Base-by-base conservation (phyloP, 1,140 invertebrate species). In the Trachymyrmex cornetzi region DNA sequence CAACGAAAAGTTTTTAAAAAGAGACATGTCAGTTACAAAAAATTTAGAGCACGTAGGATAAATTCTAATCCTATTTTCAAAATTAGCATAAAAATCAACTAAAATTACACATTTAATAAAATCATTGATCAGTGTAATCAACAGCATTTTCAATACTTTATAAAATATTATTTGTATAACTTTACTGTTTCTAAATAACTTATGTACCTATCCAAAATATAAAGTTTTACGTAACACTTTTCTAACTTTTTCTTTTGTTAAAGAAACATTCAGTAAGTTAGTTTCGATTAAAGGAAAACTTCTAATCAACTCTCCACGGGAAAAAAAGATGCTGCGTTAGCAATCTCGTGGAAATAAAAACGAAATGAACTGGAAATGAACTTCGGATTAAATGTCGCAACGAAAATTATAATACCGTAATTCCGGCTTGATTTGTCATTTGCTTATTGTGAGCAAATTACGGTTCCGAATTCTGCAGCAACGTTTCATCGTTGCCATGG, bases 401-500 rank as follows among this genome's bases (percentile, higher is more conserved):
- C 55, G 67, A 61, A 75, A 50, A 84, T 75, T 74, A 84, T 84
- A 84, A 84, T 44, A 61, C n/a, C 27, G 80, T 50, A 84, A 84
- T 75, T 75, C 66, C 24, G 44, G 50, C 80, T 84, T 75, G 69
- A 84, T 75, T 84, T 84, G 69, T 84, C 67, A 84, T 84, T 74
- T 74, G 69, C 80, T 50, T 48, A 34, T 82, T 59, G 69, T 57
- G 53, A 74, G 27, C 38, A n/a, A 63, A 44, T 61, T 59, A 74
- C 67, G 27, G 24, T 30, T 30, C 74, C 67, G n/a, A 84, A 84
- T 84, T 75, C 38, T 72, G 55, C 57, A 22, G 38, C 55, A 57
- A 48, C 80, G 22, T 84, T 84, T 84, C 80, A 84, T 84, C 38
- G 80, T 84, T 84, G 69, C 80, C 80, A 84, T 84, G 80, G 80